phyloP scores from a whole-genome alignment of 64 coral and sea anemone species.

The Stichodactyla mertensii region DNA sequence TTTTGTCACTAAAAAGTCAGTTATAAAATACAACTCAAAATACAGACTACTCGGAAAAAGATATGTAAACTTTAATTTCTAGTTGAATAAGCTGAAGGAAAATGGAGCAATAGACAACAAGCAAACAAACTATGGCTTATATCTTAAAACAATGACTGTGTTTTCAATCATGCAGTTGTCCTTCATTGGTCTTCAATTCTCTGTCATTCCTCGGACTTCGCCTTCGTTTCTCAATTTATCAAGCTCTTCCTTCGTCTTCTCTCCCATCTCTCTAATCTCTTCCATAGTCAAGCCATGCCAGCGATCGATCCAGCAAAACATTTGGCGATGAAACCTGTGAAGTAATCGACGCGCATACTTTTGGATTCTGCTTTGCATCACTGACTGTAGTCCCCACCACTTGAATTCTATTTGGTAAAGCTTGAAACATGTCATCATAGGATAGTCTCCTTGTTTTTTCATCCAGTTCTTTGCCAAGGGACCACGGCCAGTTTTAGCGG shows the following conservation, averaged over 20 bases:
- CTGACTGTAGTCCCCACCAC: conserved; percentile 47
- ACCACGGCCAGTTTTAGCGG: conserved; percentile 70
- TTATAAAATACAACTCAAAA: too few relatives aligned
- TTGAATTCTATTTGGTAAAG: conserved; percentile 66
- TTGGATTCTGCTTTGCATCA: conserved; percentile 34
- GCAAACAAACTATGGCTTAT: too few relatives aligned
- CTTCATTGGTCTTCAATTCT: not conserved
- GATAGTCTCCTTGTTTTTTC: conserved; percentile 23
- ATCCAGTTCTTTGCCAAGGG: conserved; percentile 36
- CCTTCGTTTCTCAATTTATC: conserved; percentile 43
- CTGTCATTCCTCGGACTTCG: conserved; percentile 24
- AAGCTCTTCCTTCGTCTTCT: conserved; percentile 48
- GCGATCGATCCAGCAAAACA: conserved; percentile 76
- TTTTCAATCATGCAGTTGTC: too few relatives aligned
- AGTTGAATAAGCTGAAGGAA: too few relatives aligned
- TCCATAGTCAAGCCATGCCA: conserved; percentile 77
- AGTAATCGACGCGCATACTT: conserved; percentile 39
- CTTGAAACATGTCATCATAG: conserved; percentile 76
- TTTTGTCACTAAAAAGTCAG: too few relatives aligned
- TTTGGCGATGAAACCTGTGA: conserved; percentile 68
- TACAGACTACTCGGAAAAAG: too few relatives aligned
- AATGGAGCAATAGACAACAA: too few relatives aligned
- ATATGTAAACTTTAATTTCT: too few relatives aligned
- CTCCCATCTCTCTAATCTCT: conserved; percentile 60
- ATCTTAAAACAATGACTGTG: too few relatives aligned